phyloP scores from a whole-genome alignment of 2,113 vertebrate species.

The Gnathonemus longibarbis region DNA sequence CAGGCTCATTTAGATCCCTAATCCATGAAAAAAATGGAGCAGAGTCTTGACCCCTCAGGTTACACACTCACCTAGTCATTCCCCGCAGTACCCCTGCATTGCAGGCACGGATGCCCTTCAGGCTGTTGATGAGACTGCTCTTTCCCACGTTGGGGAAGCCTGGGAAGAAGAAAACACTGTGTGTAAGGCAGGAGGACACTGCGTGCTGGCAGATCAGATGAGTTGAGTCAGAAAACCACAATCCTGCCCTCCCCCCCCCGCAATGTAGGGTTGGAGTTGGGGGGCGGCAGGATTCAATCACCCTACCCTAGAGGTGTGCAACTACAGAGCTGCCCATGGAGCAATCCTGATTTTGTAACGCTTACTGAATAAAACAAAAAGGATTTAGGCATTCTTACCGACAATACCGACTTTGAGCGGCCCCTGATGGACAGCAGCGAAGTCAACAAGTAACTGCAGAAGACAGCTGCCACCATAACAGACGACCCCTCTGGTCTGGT shows the following conservation, averaged over 20 bases:
- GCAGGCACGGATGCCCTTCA: slow-evolving; percentile 73
- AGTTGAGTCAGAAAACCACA: background rate
- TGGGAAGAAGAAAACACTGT: slow-evolving; percentile 36
- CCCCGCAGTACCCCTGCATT: slow-evolving; percentile 71
- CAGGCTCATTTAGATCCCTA: background rate
- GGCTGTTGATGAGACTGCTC: slow-evolving; percentile 90
- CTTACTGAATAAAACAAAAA: background rate
- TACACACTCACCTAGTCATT: slow-evolving; percentile 74
- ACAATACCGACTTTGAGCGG: slow-evolving; percentile 76
- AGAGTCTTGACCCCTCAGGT: slow-evolving; percentile 39
- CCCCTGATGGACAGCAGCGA: slow-evolving; percentile 42
- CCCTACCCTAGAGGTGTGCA: background rate
- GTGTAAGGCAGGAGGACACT: background rate
- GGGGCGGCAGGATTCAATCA: background rate
- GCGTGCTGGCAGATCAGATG: background rate
- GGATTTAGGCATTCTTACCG: slow-evolving; percentile 57
- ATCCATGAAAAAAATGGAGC: background rate
- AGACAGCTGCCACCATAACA: slow-evolving; percentile 66
- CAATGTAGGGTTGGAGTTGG: background rate
- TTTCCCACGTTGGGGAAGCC: slow-evolving; percentile 95
- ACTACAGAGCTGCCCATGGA: background rate
- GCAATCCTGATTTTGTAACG: background rate
- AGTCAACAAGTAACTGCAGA: slow-evolving; percentile 60
- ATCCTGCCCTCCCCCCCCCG: background rate
- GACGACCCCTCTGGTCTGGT: slow-evolving; percentile 49